Conservation (phyloP, 2,888 invertebrate species). For the Druceiella hillmani region DNA sequence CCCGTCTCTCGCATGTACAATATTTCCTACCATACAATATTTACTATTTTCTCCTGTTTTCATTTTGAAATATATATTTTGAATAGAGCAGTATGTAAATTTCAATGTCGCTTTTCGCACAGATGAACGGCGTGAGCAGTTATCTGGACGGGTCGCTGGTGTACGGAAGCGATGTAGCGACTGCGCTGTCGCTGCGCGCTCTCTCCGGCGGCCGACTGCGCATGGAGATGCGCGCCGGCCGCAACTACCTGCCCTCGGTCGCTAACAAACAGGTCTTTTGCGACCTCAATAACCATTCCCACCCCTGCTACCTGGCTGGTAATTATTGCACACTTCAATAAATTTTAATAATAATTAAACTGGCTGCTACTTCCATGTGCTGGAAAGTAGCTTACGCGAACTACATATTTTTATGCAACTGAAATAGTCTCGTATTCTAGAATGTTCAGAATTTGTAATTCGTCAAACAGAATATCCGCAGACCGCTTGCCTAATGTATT, state of each 20-base stretch:
- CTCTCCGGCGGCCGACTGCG: constrained; percentile 40
- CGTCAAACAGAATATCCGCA: no score
- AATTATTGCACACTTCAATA: constrained; percentile 18
- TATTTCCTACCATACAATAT: no score
- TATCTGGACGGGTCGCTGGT: constrained; percentile 50
- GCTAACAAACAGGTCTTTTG: constrained; percentile 39
- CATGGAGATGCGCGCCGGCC: constrained; percentile 31
- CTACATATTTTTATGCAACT: no score
- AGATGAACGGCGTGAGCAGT: constrained; percentile 64
- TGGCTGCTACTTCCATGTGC: no score
- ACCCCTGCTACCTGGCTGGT: constrained; percentile 47
- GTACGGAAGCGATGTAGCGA: constrained; percentile 43
- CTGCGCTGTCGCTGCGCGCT: constrained; percentile 36
- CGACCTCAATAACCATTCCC: constrained; percentile 36
- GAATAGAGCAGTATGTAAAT: no score
- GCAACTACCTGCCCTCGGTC: constrained; percentile 40
- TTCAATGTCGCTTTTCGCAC: no score
- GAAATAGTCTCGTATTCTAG: no score
- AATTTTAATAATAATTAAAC: not conserved
- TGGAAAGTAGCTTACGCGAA: no score
- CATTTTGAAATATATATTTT: no score
- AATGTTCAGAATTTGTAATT: no score
- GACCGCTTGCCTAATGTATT: not conserved
- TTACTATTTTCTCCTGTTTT: no score
- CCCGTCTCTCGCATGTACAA: no score